Base-by-base conservation (phyloP, 2,888 invertebrate genomes). In the Agrochola lota region DNA sequence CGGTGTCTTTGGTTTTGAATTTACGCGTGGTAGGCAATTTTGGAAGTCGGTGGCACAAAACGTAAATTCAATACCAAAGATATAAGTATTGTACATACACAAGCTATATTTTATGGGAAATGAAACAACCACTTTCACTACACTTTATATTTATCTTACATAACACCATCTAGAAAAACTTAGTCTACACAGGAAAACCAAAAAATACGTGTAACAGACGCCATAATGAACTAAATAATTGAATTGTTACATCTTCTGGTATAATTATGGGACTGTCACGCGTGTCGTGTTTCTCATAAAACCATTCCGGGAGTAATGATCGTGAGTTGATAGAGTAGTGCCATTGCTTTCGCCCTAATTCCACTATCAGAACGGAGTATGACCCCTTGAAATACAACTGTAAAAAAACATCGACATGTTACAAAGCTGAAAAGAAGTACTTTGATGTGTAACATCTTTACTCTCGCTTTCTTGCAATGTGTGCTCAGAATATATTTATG, bases 241-340 rank as follows among this genome's bases (percentile, higher is more conserved):
- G 85, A 5, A 84, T 81, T 69, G 85, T 87, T 1, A 94, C 84
- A 12, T 80, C 77, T 26, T 88, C 83, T 0, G 95, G 94, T 49
- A 94, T 85, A 55, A 78, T 55, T 6, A 92, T 82, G 40, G 89
- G 90, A 46, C 85, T 85, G 5, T 84, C 76, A 12, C 67, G 79
- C 0, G 85, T 75, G 9, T 86, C 80, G 60, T 91, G 93, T 1
- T 84, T 79, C 52, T 90, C 86, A 71, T 92, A 92, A 80, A 95
- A 94, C 95, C 95, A 95, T 0, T 74, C 78, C 0, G 94, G 94
- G 0, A 95, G 87, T 0, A 88, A 81, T 20, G 91, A 90, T 5
- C 87, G 88, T 0, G 90, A 90, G 1, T 71, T 77, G 5, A 94
- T 85, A 73, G 92, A 89, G 78, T 91, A 95, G 64, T 93, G 90